Evolutionary conservation across 2,113 vertebrate genomes (phyloP), one percentile per base, ranked within the genome.

Genomic region (Salvelinus namaycush): DNA sequence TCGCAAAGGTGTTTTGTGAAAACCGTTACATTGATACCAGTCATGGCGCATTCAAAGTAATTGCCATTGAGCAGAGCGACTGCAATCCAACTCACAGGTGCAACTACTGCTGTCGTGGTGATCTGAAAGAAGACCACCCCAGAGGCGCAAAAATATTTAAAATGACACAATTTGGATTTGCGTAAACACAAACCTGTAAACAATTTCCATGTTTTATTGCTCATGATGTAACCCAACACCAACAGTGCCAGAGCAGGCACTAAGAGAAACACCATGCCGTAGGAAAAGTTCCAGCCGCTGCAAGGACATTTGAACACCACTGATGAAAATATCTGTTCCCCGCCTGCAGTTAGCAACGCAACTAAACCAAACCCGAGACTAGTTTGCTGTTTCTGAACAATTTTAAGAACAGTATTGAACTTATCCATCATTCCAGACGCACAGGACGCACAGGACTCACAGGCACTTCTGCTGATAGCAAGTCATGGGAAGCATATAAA

Each of bases 221-320:
- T 94, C 8, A 93, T 7, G 73, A 88, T 51, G 51, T 71, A 92
- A 24, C 95, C 85, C 0, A 97, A 51, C 13, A 96, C 72, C 44
- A 94, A 88, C 29, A 98, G 89, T 0, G 83, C 70, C 0, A 96
- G 74, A 8, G 95, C 95, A 0, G 96, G 96, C 1, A 88, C 92
- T 14, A 94, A 4, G 65, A 98, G 82, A 78, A 95, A 97, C 49
- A 90, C 82, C 2, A 84, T 60, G 7, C 95, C 93, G 0, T 96
- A 96, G 0, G 75, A 0, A 13, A 85, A 69, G 77, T 94, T 97
- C 72, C 72, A 74, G 3, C 87, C 26, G 7, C 81, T 94, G 90
- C 96, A 96, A 4, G 96, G 96, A 65, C 95, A 96, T 26, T 54
- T 81, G 86, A 97, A 97, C 0, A 91, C 87, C 4, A 57, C 84